Evolutionary conservation across 2,888 invertebrate species (phyloP), one percentile per base, ranked within the genome.

Genomic region (Parascotia fuliginaria): DNA sequence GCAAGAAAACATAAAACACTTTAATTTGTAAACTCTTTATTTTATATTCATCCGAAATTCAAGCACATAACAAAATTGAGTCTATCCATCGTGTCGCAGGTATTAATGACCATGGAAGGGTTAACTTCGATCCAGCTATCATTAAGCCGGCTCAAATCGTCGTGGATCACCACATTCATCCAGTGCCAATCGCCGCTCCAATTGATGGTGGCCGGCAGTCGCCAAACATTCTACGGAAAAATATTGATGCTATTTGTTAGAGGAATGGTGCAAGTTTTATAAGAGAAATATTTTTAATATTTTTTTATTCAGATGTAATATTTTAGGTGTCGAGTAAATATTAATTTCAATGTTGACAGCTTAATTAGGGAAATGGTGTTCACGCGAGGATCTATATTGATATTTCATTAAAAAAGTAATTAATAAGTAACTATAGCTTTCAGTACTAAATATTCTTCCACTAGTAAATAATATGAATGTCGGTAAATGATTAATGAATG

Each of bases 231-330:
- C 48, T 27, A 38, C 16, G 28, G 42, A 39, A 50, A 69, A 69
- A 66, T 65, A 69, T 68, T 55, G 52, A 29, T 14, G 59, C 73
- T 4, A 69, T 66, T 56, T 69, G 54, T 66, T 41, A 62, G 14
- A 16, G n/a, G 2, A 15, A 6, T 4, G 49, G 59, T 24, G 6
- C n/a, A 40, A 59, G 47, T 46, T n/a, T n/a, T 0, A 51, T 0
- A 13, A 46, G 47, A 37, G 29, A 3, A 28, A 0, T 3, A 6
- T 2, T 3, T 27, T 4, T 22, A 1, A 9, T 9, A 13, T 27
- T 24, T 12, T 9, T 9, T 33, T 33, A 3, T 3, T 5, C 5
- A 19, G 5, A 19, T 2, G 2, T 19, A 19, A 5, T 19, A 19
- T n/a, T n/a, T n/a, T n/a, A n/a, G n/a, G n/a, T n/a, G n/a, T n/a